Conservation (phyloP, 1,140 invertebrate species). For the Copidosoma floridanum region DNA sequence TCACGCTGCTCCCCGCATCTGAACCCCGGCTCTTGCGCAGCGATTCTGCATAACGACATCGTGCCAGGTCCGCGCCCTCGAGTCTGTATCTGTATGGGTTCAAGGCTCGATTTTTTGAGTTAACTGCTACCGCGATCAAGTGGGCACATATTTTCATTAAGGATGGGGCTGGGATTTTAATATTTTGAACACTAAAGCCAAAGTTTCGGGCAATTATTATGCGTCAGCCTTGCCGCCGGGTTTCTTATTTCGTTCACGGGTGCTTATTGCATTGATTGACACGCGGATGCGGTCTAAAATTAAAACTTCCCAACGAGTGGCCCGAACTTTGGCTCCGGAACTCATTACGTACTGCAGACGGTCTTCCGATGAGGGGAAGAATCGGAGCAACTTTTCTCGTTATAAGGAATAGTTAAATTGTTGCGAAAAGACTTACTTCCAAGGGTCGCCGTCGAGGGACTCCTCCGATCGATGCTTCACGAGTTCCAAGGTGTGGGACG, state of each 20-base stretch:
- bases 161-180: too few species aligned
- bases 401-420: neutral
- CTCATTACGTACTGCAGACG: neutral
- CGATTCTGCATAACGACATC: conserved; percentile 41
- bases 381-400: conserved; percentile 1
- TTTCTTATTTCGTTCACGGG: too few species aligned
- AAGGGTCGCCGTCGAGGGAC: conserved; percentile 53
- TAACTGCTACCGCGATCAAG: too few species aligned
- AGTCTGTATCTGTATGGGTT: conserved; percentile 14
- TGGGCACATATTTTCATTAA: too few species aligned
- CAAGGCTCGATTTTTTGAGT: neutral
- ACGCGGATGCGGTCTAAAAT: neutral
- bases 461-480: conserved; percentile 51
- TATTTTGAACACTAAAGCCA: too few species aligned
- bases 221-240: too few species aligned
- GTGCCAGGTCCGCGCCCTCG: conserved; percentile 29
- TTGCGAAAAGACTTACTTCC: conserved; percentile 40
- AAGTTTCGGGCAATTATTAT: too few species aligned
- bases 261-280: too few species aligned
- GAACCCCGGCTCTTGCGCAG: conserved; percentile 39
- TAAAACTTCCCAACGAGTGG: neutral
- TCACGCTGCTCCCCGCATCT: conserved; percentile 35
- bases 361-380: neutral
- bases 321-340: neutral
- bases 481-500: conserved; percentile 46